Base-by-base conservation (phyloP, 2,888 invertebrate genomes). In the Cheilosia impressa region DNA sequence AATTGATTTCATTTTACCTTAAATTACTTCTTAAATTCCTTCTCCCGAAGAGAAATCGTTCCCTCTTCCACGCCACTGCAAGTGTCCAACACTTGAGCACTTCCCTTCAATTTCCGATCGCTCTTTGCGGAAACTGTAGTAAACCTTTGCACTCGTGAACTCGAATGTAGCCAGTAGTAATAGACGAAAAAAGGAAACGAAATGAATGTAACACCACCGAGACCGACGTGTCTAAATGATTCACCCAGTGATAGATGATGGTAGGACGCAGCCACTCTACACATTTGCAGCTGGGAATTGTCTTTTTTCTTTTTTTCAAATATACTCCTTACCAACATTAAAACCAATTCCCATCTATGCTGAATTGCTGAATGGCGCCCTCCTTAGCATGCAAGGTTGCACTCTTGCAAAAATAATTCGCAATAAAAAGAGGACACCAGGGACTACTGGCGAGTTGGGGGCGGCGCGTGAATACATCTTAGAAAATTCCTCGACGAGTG, bases 331-430 rank as follows among this genome's bases (percentile, higher is more conserved):
- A 38, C 79, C 52, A 66, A 38, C 69, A 55, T 80, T 76, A 60
- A 75, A 76, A 76, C 63, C 75, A 65, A 71, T 69, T 84, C 66
- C 60, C 62, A 41, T 57, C 47, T 45, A 31, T 45, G 41, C 24
- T 41, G 76, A 69, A 71, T 72, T 50, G 65, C 45, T 22, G 55
- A 50, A 76, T 69, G 50, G 69, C 65, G 65, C 24, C 76, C 47
- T 66, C 65, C 41, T 75, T 66, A 31, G 27, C 79, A 73, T 78
- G 83, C 79, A 84, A 84, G 79, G 53, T 34, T 75, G 75, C 80
- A 71, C 53, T 55, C 60, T 45, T 47, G 63, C 68, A 77, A 72
- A 55, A 68, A 71, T 72, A 53, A 77, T 82, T 82, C 24, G 24
- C 57, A 57, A 76, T 69, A 76, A 69, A 68, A 73, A 17, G 27